Base-by-base conservation (phyloP, 64 coral and sea anemone genomes). In the Hydrozoanthus tunicans region DNA sequence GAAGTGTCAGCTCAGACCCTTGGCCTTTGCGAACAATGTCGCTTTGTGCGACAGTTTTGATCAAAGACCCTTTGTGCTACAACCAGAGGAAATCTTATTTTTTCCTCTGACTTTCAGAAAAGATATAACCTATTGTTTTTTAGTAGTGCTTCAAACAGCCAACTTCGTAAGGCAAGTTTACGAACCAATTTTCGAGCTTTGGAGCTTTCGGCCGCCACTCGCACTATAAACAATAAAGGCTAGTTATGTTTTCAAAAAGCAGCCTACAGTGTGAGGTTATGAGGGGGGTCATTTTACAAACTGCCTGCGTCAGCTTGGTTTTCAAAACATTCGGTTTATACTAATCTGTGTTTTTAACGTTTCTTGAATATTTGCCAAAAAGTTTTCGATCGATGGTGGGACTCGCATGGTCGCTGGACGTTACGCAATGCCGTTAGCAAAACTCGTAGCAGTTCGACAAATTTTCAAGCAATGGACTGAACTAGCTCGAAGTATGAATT, bases 41-140 rank as follows among this genome's bases (percentile, higher is more conserved):
- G 23, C 84, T 56, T 88, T 88, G 84, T 86, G 26, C 51, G 72
- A 52, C 72, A 52, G 43, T 76, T 73, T 58, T 88, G 1, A 13
- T 88, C 20, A 88, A 75, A 88, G 84, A 73, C 54, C 23, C 59
- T 88, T 88, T 88, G 84, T 88, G 60, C 24, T 56, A 51, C 24
- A 51, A 25, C 52, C 6, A 32, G 6, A 73, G 10, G 23, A 74
- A 86, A 88, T 70, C 24, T 13, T 59, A 59, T 74, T 88, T 59
- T 55, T 60, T 74, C 74, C 69, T 17, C 68, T 74, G 24, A 7
- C 17, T 66, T 73, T 59, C 5, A 20, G 52, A 51, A 32, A 14
- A 82, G 56, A 14, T 3, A 15, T 14, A 5, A 51, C 6, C 15
- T 5, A 54, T 66, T 52, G 43, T 17, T 43, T 32, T 32, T 11